Conservation (phyloP, 1,140 invertebrate genomes). For the Temnothorax longispinosus region DNA sequence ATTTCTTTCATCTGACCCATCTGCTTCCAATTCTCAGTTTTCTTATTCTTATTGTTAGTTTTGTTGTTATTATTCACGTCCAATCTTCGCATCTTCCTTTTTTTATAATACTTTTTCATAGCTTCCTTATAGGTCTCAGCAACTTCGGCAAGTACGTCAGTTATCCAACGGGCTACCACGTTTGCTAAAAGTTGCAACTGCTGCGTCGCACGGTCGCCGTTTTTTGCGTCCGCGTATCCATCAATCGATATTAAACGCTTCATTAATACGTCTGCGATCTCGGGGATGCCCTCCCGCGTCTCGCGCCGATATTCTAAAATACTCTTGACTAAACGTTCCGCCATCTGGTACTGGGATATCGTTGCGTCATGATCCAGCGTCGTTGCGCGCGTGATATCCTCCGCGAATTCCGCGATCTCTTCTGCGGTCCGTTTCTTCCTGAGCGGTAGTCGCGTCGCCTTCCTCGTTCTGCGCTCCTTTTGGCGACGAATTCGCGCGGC, state of each 20-base stretch:
- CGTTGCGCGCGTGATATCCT: not conserved
- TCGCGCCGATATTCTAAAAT: constrained; percentile 78
- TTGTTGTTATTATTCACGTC: no score
- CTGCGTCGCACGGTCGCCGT: constrained; percentile 77
- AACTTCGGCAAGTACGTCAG: constrained; percentile 77
- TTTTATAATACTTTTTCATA: constrained; percentile 66
- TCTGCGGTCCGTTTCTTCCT: not conserved
- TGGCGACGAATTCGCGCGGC: constrained; percentile 66
- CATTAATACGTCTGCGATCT: constrained; percentile 79
- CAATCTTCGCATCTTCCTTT: constrained; percentile 33
- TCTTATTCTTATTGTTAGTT: no score
- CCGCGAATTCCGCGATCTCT: not conserved
- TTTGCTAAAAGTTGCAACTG: constrained; percentile 82
- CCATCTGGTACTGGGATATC: constrained; percentile 78
- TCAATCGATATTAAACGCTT: constrained; percentile 72
- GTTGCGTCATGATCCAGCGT: constrained; percentile 73
- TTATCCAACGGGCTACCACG: constrained; percentile 80
- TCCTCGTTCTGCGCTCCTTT: constrained; percentile 67
- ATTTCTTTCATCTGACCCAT: not conserved
- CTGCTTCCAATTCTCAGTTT: not conserved
- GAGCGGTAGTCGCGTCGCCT: not conserved
- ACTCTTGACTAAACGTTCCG: constrained; percentile 79
- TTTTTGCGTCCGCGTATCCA: constrained; percentile 62
- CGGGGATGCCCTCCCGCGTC: constrained; percentile 76
- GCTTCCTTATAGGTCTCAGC: constrained; percentile 70